These are phyloP conservation scores for Latrodectus elegans DNA, from an alignment of 2,888 invertebrate species.

Conservation along the genomic window DNA sequence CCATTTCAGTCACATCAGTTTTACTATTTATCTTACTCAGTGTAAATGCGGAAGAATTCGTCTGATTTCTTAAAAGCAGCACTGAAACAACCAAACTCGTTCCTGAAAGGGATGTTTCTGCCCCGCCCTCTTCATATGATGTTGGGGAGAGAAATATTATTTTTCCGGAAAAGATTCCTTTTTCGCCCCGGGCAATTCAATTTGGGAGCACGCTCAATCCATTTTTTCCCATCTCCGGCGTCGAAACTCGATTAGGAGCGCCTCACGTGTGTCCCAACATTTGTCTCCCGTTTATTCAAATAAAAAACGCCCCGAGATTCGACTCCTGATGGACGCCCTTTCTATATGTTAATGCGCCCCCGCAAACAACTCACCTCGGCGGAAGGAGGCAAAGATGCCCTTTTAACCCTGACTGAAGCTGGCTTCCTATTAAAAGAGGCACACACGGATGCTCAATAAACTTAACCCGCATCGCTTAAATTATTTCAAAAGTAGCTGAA, in stretches of 20 bases:
- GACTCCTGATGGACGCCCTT: conserved; percentile 23
- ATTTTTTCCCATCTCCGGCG: conserved; percentile 44
- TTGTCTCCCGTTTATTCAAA: conserved; percentile 57
- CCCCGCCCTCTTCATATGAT: conserved; percentile 1
- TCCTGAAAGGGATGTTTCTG: background rate
- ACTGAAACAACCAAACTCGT: no score
- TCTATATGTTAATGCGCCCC: conserved; percentile 50
- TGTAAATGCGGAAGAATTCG: no score
- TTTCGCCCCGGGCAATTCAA: conserved; percentile 46
- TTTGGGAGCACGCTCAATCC: conserved; percentile 33
- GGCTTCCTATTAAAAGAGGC: no score
- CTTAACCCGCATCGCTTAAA: no score
- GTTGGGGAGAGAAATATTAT: conserved; percentile 47
- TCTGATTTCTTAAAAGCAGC: no score
- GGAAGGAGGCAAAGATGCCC: no score
- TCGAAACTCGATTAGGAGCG: conserved; percentile 32
- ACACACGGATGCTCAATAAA: no score
- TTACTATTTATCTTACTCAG: no score
- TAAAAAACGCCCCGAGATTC: conserved; percentile 49
- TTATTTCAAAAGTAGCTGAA: no score
- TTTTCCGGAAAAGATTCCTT: conserved; percentile 38
- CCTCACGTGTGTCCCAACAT: conserved; percentile 36
- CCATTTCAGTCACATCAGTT: no score
- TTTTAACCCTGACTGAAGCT: no score
- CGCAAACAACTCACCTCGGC: no score